Base-by-base conservation (phyloP, 2,797 vertebrate species). In the Apogon hyalosoma region DNA sequence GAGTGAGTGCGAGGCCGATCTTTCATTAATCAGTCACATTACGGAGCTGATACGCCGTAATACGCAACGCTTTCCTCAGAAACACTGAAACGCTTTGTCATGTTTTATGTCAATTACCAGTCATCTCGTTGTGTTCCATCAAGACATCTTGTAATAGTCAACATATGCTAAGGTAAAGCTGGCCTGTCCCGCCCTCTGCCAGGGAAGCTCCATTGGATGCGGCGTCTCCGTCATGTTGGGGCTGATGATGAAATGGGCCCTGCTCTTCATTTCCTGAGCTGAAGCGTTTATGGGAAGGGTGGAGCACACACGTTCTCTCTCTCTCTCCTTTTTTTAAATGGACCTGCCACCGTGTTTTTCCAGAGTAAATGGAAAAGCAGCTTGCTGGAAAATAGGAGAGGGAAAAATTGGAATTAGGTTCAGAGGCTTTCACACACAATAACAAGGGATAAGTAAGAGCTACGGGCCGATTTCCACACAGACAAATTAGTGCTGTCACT, bases 91-190 rank as follows among this genome's bases (percentile, higher is more conserved):
- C 95, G 96, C 95, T 97, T 96, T 98, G 96, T 98, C 97, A 98
- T 97, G 96, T 97, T 98, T 98, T 97, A 96, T 96, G 96, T 98
- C 97, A 98, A 96, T 98, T 98, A 98, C 94, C 93, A 95, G 94
- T 96, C 94, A 96, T 96, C 97, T 94, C 94, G 95, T 95, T 97
- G 96, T 96, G 95, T 96, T 96, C 96, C 95, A 97, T 97, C 96
- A 97, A 95, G 94, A 94, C 95, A 96, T 96, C 94, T 95, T 96
- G 95, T 96, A 96, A 97, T 88, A 95, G 95, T 97, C 96, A 97
- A 94, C 96, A 97, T 97, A 97, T 97, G 96, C 95, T 96, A 95
- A 95, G 95, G 93, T 95, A 96, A 96, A 95, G 94, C 95, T 94
- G 95, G 92, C 71, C 93, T 91, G 95, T 95, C 93, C 94, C 93